Evolutionary conservation across 2,888 invertebrate species (phyloP), one percentile per base, ranked within the genome.

Genomic region (Drymonia ruficornis): DNA sequence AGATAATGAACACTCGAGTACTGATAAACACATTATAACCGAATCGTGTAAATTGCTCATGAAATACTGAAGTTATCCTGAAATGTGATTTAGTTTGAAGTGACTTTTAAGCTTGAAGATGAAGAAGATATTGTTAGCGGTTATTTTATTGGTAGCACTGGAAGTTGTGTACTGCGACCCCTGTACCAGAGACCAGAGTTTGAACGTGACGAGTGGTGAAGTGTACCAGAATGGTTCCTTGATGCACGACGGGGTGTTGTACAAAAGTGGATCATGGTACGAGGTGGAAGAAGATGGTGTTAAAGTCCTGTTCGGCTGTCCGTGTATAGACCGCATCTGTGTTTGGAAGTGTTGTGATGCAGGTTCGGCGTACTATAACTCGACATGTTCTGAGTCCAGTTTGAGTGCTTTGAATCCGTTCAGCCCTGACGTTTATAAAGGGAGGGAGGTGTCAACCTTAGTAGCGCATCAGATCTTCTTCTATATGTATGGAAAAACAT

Each of bases 331-430:
- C 1, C 76, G 87, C 7, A 60, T 66, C 9, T 91, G 91, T 59
- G 43, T 92, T 23, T 88, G 87, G 80, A 87, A 88, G 63, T 92
- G 91, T 53, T 92, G 91, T 50, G 69, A 61, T 0, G 56, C 50
- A 0, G 78, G 78, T 0, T 74, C 82, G 55, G 79, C 77, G 51
- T 83, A 70, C 49, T 55, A 75, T 11, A 77, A 78, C 45, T 68
- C 67, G 36, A 60, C 67, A 0, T 92, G 91, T 50, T 55, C 52
- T 7, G 69, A 75, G 31, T 77, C 80, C 0, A 67, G 74, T n/a
- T 52, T 72, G 12, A 55, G 59, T 13, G 79, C 67, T 34, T 79
- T 83, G 28, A 77, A 83, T 38, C 83, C 87, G 0, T 91, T 92
- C 61, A 87, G 66, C 50, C 91, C 91, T 0, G 72, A 77, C 1